These are phyloP conservation scores for Cerceris rybyensis DNA, from an alignment of 2,888 invertebrate species.

Conservation along the genomic window DNA sequence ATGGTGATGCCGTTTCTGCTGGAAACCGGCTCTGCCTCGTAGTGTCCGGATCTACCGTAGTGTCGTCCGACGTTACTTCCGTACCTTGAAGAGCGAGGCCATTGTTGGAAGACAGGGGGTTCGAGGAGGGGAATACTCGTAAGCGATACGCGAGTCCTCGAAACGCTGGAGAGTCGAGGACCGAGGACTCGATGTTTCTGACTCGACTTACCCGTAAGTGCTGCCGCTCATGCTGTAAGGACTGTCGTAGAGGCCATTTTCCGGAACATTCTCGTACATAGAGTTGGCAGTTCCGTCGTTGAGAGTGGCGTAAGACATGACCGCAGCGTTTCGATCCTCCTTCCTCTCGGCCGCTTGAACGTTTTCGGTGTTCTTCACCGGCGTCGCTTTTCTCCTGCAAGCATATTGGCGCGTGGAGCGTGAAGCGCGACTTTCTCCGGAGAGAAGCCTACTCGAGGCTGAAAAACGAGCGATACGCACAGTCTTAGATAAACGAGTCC, in stretches of 20 bases:
- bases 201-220: constrained; percentile 74
- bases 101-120: not conserved
- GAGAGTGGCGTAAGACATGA: constrained; percentile 93
- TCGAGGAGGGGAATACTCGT: too few relatives aligned
- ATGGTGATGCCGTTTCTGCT: constrained; percentile 89
- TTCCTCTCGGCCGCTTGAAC: constrained; percentile 93
- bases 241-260: constrained; percentile 81
- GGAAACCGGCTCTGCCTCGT: constrained; percentile 87
- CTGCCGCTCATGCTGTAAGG: constrained; percentile 78
- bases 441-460: not conserved
- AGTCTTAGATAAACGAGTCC: constrained; percentile 92
- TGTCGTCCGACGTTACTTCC: constrained; percentile 74
- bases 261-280: constrained; percentile 82
- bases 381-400: constrained; percentile 90
- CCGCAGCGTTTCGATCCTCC: constrained; percentile 93
- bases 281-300: constrained; percentile 86
- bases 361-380: constrained; percentile 94
- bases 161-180: too few relatives aligned
- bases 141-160: too few relatives aligned
- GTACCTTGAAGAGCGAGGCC: constrained; percentile 67
- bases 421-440: not conserved
- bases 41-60: constrained; percentile 80
- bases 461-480: constrained; percentile 83
- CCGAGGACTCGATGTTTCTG: not conserved
- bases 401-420: not conserved